Conservation (phyloP, 2,113 vertebrate species). For the Entosphenus tridentatus region DNA sequence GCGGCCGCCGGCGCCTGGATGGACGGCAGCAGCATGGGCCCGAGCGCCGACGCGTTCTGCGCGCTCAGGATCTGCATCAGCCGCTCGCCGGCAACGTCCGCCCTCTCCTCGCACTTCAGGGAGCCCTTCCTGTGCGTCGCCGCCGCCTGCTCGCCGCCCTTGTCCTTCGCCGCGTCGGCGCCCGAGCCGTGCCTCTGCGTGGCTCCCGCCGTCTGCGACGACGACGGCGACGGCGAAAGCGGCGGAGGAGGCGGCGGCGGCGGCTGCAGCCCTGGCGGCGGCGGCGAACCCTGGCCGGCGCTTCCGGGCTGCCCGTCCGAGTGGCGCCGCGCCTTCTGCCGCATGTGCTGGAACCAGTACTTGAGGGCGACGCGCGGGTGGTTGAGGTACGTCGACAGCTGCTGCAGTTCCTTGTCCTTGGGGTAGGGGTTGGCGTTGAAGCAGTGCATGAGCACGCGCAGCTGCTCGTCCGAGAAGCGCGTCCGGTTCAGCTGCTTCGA, state of each 20-base stretch:
- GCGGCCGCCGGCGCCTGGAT: no score
- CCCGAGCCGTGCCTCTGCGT: no score
- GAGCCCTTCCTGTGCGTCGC: no score
- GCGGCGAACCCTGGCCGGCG: slow-evolving; percentile 7
- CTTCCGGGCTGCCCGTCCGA: slow-evolving; percentile 14
- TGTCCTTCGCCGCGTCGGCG: no score
- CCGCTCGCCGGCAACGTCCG: no score
- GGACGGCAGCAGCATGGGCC: no score
- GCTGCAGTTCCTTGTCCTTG: slow-evolving; percentile 2
- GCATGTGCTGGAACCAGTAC: slow-evolving; percentile 4
- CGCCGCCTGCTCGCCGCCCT: no score
- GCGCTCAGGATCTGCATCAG: no score
- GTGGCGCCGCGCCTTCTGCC: background rate
- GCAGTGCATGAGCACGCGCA: slow-evolving; percentile 4
- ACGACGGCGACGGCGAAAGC: no score
- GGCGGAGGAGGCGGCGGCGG: slow-evolving; percentile 23
- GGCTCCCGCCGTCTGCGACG: no score
- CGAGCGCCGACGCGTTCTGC: no score
- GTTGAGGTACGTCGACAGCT: slow-evolving; percentile 1
- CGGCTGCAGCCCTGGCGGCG: slow-evolving; percentile 8
- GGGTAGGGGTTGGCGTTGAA: slow-evolving; percentile 2
- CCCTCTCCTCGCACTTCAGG: no score
- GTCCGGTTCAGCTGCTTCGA: background rate
- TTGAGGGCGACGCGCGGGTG: slow-evolving; percentile 3
- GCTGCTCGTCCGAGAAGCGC: background rate